phyloP scores from a whole-genome alignment of 2,113 vertebrate genomes.

The Cricetomys ansorgei region DNA sequence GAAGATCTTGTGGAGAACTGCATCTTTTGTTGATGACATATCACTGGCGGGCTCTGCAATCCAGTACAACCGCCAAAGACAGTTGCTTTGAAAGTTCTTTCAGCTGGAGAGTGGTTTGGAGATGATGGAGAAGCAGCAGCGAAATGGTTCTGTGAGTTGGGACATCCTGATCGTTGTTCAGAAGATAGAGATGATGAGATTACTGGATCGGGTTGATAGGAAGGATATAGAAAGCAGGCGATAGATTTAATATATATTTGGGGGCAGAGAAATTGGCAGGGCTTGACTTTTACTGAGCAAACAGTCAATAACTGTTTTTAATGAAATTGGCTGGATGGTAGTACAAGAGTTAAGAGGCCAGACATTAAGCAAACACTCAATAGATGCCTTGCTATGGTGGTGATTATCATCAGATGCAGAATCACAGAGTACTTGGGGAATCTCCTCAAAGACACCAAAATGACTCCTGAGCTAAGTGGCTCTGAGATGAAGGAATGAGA shows the following conservation, averaged over 20 bases:
- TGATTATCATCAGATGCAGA: neutral
- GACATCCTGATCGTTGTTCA: neutral
- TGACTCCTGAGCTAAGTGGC: neutral
- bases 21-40: neutral
- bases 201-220: neutral
- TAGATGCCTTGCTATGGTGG: neutral
- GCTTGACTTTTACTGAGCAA: conserved; percentile 26
- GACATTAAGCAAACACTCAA: conserved; percentile 18
- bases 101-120: neutral
- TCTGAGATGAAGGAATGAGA: neutral
- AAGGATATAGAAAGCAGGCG: neutral
- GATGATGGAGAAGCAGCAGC: neutral
- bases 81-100: neutral
- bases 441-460: neutral
- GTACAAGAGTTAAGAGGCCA: neutral
- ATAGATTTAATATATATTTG: neutral
- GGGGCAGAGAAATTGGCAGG: neutral
- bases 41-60: too few relatives aligned
- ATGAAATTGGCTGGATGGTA: neutral
- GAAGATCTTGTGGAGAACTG: neutral
- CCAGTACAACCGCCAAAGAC: neutral
- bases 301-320: conserved; percentile 23
- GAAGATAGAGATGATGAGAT: neutral
- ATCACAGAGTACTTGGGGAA: neutral
- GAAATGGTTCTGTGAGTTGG: neutral